Percentiles rank a stretch among this genome's conserved stretches.
Conservation (phyloP, 2,888 invertebrate genomes). For the Heliconius ethilla region DNA sequence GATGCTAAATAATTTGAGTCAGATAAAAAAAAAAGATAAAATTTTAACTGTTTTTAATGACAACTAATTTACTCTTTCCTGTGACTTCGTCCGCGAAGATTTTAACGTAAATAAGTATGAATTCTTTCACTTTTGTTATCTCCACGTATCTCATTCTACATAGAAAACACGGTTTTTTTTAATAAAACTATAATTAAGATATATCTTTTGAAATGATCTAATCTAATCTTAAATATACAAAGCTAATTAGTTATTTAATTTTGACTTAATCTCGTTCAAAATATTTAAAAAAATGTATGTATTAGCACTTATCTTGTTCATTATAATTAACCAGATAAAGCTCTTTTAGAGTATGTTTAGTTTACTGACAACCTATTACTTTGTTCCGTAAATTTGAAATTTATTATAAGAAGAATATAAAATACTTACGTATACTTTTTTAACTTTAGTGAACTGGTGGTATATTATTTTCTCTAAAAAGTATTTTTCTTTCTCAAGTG, state of each 20-base stretch:
- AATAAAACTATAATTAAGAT: constrained; percentile 1
- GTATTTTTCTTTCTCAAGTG: too few relatives aligned
- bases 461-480: too few relatives aligned
- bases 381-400: not conserved
- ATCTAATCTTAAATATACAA: not conserved
- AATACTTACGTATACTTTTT: too few relatives aligned
- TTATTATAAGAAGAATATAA: too few relatives aligned
- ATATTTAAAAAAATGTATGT: not conserved
- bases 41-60: constrained; percentile 9
- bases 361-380: not conserved
- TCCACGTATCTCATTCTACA: constrained; percentile 26
- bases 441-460: too few relatives aligned
- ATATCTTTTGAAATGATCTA: constrained; percentile 1
- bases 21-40: not conserved
- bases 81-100: constrained; percentile 3
- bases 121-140: constrained; percentile 8
- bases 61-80: constrained; percentile 13
- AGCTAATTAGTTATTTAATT: constrained; percentile 4
- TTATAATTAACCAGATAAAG: not conserved
- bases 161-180: constrained; percentile 3
- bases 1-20: not conserved
- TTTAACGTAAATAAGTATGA: not conserved
- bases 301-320: constrained; percentile 1
- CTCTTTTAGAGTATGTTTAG: not conserved
- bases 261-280: not conserved